Evolutionary conservation across 1,140 invertebrate species (phyloP).

Genomic region (Trachymyrmex cornetzi): DNA sequence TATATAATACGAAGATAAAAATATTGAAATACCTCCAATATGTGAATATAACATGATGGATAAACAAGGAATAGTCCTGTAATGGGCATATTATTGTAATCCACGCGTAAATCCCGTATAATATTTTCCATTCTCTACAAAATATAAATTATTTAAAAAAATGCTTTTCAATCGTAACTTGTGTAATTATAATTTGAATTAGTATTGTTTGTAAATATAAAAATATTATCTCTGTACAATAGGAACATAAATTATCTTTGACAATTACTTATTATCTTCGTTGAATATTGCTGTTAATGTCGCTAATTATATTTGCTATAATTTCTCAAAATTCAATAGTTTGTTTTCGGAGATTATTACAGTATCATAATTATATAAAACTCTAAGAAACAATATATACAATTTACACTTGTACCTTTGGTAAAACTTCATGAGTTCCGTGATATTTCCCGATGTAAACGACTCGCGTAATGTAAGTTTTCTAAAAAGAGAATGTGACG

Average conservation of each 20-base stretch:
- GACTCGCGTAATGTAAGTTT: conserved; percentile 71
- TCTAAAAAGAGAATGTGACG: conserved; percentile 59
- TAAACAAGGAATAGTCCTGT: conserved; percentile 77
- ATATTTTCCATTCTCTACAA: conserved; percentile 69
- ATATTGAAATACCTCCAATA: conserved; percentile 73
- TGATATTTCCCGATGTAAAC: conserved; percentile 75
- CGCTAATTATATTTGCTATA: neutral
- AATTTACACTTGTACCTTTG: conserved; percentile 55
- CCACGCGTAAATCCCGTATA: conserved; percentile 60
- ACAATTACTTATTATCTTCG: neutral
- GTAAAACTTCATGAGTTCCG: conserved; percentile 56
- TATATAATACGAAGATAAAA: conserved; percentile 2
- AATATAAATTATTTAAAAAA: neutral
- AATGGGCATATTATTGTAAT: conserved; percentile 60
- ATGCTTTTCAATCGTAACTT: neutral
- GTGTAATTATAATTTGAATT: neutral
- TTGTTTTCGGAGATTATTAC: neutral
- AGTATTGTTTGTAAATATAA: neutral
- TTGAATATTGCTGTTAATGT: neutral
- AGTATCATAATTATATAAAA: conserved; percentile 4
- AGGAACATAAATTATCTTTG: neutral
- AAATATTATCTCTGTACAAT: neutral
- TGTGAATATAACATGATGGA: conserved; percentile 73
- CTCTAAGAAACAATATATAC: neutral
- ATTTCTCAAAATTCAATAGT: neutral